A percentile compares a stretch with the other conserved stretches of the same genome.
Conservation (phyloP, 2,113 vertebrate genomes). For the Buteo buteo region DNA sequence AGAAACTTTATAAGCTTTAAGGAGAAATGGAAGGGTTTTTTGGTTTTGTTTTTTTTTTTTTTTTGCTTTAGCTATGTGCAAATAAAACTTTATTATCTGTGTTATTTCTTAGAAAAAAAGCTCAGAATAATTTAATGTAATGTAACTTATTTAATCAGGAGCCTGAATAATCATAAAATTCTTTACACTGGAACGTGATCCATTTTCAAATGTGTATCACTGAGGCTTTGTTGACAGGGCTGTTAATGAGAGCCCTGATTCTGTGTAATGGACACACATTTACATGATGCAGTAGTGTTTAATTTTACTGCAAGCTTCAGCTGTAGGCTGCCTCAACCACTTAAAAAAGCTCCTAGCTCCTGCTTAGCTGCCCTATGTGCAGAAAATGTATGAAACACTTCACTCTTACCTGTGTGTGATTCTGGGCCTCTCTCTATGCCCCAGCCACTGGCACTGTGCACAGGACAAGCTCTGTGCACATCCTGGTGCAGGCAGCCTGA, state of each 20-base stretch:
- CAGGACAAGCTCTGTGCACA: neutral
- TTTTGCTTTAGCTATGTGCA: neutral
- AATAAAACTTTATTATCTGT: neutral
- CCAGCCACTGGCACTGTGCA: accelerated
- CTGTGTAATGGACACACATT: neutral
- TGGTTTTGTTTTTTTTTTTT: neutral
- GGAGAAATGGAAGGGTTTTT: neutral
- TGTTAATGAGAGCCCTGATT: neutral
- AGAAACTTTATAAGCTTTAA: neutral
- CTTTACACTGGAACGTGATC: neutral
- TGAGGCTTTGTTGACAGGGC: neutral
- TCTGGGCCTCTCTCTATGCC: neutral
- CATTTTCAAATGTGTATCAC: neutral
- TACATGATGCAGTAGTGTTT: neutral
- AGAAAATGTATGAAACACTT: neutral
- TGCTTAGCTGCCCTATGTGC: neutral
- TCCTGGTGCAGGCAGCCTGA: neutral
- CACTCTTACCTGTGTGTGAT: neutral
- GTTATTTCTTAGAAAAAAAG: neutral
- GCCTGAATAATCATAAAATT: neutral
- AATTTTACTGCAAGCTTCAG: neutral
- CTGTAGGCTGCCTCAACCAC: neutral
- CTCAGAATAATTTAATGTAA: neutral
- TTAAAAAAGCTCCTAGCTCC: neutral
- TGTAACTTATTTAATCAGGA: neutral